Evolutionary conservation across 2,113 vertebrate genomes (phyloP), one percentile per base, ranked within the genome.

Genomic region (Muntiacus reevesi): DNA sequence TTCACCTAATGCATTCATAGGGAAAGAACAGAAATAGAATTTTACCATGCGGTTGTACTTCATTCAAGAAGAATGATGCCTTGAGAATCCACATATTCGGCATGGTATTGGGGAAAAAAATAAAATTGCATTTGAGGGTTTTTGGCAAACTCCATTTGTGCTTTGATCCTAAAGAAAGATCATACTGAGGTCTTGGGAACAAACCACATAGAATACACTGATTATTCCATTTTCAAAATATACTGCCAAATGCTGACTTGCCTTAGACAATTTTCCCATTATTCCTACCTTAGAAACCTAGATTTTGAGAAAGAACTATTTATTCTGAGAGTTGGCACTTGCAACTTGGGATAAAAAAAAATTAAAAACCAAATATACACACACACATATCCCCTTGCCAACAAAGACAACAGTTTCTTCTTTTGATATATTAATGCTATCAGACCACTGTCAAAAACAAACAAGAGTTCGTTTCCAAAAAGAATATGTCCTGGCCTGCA

Each of bases 151-250:
- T 97, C 83, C 40, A 95, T 84, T 95, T 96, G 86, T 84, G 40
- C 82, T 94, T 95, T 97, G 82, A 79, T 89, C 33, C 52, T 93
- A 93, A 86, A 96, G 55, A 96, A 96, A 98, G n/a, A 94, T 59
- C 81, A 54, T 62, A 33, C 13, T 67, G 85, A 88, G 36, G 36
- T 82, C 67, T 94, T 95, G 84, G 95, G 97, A 96, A 95, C 89
- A 94, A 91, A 62, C 83, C 62, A 87, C 40, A 30, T 7, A 93
- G 86, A 89, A 94, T 96, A 91, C 54, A 76, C 60, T 93, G 50
- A 79, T 76, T 47, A 84, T n/a, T 97, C 87, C 62, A 87, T 87
- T 91, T 91, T 83, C 33, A 93, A 96, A 97, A 79, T 62, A 87
- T 16, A 82, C 62, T 84, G 59, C 91, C 97, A 96, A 98, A 88